These are phyloP conservation scores for Melikaiella ostensackeni DNA, from an alignment of 2,888 invertebrate species.

Conservation along the genomic window DNA sequence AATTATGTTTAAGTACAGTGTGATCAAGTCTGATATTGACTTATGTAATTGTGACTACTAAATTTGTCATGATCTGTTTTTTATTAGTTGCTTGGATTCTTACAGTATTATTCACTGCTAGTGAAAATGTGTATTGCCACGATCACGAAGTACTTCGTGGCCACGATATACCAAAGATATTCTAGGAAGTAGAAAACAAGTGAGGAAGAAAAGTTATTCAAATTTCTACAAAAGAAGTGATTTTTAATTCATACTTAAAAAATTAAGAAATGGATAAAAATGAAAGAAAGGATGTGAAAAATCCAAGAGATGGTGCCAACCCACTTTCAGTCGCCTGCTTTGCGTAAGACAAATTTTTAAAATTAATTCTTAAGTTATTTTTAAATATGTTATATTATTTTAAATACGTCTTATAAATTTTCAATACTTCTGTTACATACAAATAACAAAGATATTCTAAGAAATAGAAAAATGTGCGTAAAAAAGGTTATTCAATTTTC, in stretches of 20 bases:
- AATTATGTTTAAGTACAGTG: not conserved
- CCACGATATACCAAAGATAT: not conserved
- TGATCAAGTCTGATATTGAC: no score
- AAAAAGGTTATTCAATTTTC: no score
- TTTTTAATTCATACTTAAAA: not conserved
- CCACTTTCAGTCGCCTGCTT: conserved; percentile 84
- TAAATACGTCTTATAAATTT: no score
- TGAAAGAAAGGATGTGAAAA: conserved; percentile 78
- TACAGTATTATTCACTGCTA: not conserved
- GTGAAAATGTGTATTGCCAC: not conserved
- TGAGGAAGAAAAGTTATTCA: not conserved
- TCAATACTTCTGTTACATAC: no score
- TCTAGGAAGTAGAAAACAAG: not conserved
- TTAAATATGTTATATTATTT: no score
- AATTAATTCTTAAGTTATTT: not conserved
- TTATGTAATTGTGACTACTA: not conserved
- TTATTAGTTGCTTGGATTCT: not conserved
- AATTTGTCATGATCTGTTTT: not conserved
- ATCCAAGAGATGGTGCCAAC: conserved; percentile 84
- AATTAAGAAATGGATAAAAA: conserved; percentile 76
- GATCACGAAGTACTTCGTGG: no score
- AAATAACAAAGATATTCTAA: no score
- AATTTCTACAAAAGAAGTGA: not conserved
- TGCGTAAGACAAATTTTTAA: conserved; percentile 79
- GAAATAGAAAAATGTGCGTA: no score